Base-by-base conservation (phyloP, 2,888 invertebrate genomes). In the Drosophila merina region DNA sequence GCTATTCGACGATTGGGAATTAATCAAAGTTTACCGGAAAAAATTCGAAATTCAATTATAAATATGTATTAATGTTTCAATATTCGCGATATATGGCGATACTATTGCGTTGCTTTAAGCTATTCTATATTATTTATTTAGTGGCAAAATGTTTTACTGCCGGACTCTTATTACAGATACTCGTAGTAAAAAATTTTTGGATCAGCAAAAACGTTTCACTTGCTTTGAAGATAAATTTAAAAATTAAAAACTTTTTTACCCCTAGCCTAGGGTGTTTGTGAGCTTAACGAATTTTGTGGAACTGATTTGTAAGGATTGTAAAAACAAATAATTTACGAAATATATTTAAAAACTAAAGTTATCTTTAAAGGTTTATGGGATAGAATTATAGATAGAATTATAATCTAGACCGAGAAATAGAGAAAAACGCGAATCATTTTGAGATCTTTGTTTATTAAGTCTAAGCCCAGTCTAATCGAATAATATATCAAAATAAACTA, bases 51-150 rank as follows among this genome's bases (percentile, higher is more conserved):
- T 54, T 52, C 51, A 60, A 50, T 48, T 69, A 59, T 49, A 64
- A 64, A 64, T 64, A 36, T 54, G 45, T 54, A 64, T 67, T 67
- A 64, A 64, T 64, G 64, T 64, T 64, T 64, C 64, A 64, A 64
- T 64, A 66, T 38, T 64, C 67, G 38, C 20, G 38, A 64, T 67
- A 64, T 64, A 67, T 47, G 44, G 45, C 51, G 33, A 12, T 42
- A 12, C n/a, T 30, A 31, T 47, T 47, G 47, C 67, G 44, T 54
- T 33, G 64, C 67, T 64, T 26, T 38, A 45, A 45, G 63, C 30
- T 36, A 67, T 45, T 36, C n/a, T 64, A 4, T 31, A 64, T 54
- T 66, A 64, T 64, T 64, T 66, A 64, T 67, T 36, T 45, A 14
- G 30, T 52, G 54, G 14, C 26, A 38, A 64, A 14, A 54, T 25